A percentile compares a stretch with the other conserved stretches of the same genome.
Conservation (phyloP, 2,888 invertebrate genomes). For the Lissonota sp. region DNA sequence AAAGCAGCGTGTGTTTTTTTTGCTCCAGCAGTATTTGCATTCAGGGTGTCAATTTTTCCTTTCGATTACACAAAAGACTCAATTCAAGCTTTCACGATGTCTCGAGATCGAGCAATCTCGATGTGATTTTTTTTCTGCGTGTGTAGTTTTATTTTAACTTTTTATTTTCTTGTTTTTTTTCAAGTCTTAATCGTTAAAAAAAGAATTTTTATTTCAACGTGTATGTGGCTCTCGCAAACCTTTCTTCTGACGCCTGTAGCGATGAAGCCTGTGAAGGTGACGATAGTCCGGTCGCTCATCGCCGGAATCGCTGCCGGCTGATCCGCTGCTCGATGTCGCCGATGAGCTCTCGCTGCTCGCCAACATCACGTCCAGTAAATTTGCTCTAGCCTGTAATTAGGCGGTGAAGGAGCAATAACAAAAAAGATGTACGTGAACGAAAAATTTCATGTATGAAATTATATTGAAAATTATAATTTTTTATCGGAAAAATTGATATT, state of each 20-base stretch:
- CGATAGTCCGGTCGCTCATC: constrained; percentile 88
- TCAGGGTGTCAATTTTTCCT: constrained; percentile 2
- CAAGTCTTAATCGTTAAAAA: constrained; percentile 26
- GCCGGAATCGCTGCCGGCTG: constrained; percentile 86
- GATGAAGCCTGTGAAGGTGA: constrained; percentile 88
- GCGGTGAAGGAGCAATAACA: constrained; percentile 15
- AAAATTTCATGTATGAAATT: neutral
- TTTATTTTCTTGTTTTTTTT: constrained; percentile 27
- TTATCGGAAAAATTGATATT: neutral
- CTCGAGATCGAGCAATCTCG: neutral
- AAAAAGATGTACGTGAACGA: neutral
- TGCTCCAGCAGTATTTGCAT: constrained; percentile 1
- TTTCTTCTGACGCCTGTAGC: constrained; percentile 91
- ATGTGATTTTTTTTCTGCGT: neutral
- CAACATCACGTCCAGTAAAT: constrained; percentile 91
- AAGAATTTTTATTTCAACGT: constrained; percentile 51
- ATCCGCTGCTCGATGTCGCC: constrained; percentile 88
- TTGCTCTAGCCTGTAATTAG: constrained; percentile 88
- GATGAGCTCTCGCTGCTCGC: constrained; percentile 89
- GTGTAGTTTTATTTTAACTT: neutral
- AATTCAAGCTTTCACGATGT: neutral
- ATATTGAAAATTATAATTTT: neutral
- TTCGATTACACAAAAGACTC: neutral
- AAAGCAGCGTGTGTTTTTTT: constrained; percentile 37
- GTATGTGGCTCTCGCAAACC: constrained; percentile 84